phyloP scores from a whole-genome alignment of 2,797 vertebrate species.

The Xiphorhynchus erythropygius region DNA sequence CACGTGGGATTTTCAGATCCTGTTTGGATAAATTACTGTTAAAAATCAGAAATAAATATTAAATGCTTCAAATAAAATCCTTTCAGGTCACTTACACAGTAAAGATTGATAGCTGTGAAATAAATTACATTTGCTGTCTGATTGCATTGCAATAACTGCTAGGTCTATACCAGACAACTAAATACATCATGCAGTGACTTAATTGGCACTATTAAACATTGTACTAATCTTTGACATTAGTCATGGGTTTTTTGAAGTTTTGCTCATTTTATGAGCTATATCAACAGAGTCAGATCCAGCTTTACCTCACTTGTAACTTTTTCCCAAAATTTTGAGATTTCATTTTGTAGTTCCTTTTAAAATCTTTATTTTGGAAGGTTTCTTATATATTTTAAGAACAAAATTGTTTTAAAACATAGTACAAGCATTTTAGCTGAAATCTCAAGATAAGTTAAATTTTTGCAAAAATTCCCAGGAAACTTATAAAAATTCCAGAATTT shows the following conservation, averaged over 20 bases:
- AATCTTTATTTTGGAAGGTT: neutral
- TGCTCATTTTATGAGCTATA: neutral
- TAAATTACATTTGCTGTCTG: neutral
- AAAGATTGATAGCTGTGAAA: neutral
- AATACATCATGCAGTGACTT: neutral
- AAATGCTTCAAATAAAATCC: neutral
- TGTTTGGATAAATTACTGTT: neutral
- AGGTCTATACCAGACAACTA: neutral
- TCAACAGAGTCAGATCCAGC: neutral
- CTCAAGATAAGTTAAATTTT: neutral
- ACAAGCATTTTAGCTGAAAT: neutral
- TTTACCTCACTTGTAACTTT: neutral
- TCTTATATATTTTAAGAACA: neutral
- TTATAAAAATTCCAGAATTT: neutral
- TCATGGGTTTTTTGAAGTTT: neutral
- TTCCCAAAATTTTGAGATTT: neutral
- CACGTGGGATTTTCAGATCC: neutral
- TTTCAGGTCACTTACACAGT: neutral
- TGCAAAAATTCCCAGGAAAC: neutral
- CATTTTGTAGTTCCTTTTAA: neutral
- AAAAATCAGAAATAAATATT: neutral
- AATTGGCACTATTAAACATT: neutral
- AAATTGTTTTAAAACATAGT: neutral
- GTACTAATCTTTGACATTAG: neutral
- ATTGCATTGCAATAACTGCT: neutral